Base-by-base conservation (phyloP, 2,797 vertebrate species). In the Semaprochilodus insignis region DNA sequence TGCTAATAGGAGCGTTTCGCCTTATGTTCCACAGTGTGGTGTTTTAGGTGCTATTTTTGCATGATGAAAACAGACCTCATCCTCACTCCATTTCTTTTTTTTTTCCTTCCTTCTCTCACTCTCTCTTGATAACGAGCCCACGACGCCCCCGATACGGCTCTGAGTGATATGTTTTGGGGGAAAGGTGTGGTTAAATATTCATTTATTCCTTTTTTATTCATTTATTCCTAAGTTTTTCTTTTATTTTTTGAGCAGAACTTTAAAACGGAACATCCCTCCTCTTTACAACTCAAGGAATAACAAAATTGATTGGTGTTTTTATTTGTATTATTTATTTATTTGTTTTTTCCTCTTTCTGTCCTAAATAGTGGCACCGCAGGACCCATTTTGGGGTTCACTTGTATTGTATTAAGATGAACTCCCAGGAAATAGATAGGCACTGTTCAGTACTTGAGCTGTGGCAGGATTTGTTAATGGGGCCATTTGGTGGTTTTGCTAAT, bases 71-170 rank as follows among this genome's bases (percentile, higher is more conserved):
- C 44, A 77, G 40, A 67, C 23, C 40, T 81, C 15, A 5, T 11
- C 51, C 40, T 69, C 60, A 0, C 62, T 48, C 60, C 21, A 27
- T 76, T 7, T 76, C 48, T 77, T 40, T 34, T 31, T 6, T 60
- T 69, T 14, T 17, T 7, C 66, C 19, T 74, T 78, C 63, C 74
- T 40, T 57, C 72, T 7, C 48, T 72, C 51, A 57, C n/a, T 80
- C 21, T 55, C 27, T 81, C 66, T 80, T 75, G 44, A 34, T 71
- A 80, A 65, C 69, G 44, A 80, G 54, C 78, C 65, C 19, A n/a
- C 21, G 21, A 75, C 55, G 55, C 19, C 55, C 55, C 54, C 34
- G 21, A 75, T 60, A 75, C 13, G 34, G 54, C 34, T 40, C 54
- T 60, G 55, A 60, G 23, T 75, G 55, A 60, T 75, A 23, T 52